phyloP scores from a whole-genome alignment of 35 echinoderm and acorn worm species.

The Diadema setosum region DNA sequence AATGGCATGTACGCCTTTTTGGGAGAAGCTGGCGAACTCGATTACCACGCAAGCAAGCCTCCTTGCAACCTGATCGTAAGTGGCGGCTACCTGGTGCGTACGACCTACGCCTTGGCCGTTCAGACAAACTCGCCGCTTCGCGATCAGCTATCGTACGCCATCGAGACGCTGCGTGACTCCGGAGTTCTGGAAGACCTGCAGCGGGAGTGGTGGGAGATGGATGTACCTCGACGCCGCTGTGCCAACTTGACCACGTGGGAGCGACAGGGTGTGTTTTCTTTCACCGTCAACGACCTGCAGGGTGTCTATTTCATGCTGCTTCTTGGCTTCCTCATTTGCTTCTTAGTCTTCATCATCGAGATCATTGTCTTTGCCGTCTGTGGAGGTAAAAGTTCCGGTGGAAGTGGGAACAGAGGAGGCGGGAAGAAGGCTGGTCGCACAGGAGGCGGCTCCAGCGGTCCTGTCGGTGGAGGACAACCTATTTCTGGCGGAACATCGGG shows the following conservation, averaged over 20 bases:
- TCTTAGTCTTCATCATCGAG: conserved; percentile 67
- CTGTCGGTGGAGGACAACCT: conserved; percentile 27
- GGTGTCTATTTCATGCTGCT: conserved; percentile 80
- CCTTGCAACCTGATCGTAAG: conserved; percentile 79
- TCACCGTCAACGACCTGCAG: conserved; percentile 78
- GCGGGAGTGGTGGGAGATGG: conserved; percentile 86
- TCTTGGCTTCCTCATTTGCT: conserved; percentile 46
- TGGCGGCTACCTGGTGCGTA: conserved; percentile 73
- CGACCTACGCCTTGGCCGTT: conserved; percentile 85
- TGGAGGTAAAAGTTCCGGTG: not conserved
- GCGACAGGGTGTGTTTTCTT: conserved; percentile 65
- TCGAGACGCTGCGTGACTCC: conserved; percentile 76
- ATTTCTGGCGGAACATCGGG: not conserved
- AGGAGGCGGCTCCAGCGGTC: not conserved
- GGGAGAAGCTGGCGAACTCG: conserved; percentile 75
- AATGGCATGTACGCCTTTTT: conserved; percentile 91
- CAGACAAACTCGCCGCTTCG: conserved; percentile 72
- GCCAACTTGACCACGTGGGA: conserved; percentile 79
- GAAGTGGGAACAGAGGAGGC: not conserved
- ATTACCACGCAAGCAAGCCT: conserved; percentile 59
- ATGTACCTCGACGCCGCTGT: conserved; percentile 10
- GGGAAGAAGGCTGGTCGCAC: not conserved
- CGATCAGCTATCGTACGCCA: conserved; percentile 79
- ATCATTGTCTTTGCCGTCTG: conserved; percentile 17
- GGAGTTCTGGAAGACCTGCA: conserved; percentile 78